A percentile compares a stretch with the other conserved stretches of the same genome.
These are phyloP conservation scores for Falco berigora DNA, from an alignment of 2,797 vertebrate species.

Conservation along the genomic window DNA sequence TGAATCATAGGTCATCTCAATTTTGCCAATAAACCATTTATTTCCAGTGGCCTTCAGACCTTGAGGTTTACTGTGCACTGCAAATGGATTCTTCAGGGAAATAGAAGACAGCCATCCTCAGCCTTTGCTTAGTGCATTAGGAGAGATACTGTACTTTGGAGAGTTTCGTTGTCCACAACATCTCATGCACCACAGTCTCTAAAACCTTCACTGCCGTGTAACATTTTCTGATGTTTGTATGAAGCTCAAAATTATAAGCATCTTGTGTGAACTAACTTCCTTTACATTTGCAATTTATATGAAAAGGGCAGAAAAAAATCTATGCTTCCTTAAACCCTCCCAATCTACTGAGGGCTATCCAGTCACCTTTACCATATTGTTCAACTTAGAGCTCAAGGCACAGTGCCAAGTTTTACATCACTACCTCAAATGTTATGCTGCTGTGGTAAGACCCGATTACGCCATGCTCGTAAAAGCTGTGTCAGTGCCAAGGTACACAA, in stretches of 20 bases:
- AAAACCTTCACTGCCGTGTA: not conserved
- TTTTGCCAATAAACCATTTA: constrained; percentile 43
- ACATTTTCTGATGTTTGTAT: not conserved
- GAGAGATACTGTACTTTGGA: not conserved
- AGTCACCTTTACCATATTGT: not conserved
- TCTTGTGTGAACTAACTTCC: not conserved
- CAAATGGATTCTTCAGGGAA: constrained; percentile 9
- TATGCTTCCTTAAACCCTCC: not conserved
- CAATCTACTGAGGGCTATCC: not conserved
- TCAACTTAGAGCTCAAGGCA: not conserved
- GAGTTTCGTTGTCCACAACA: not conserved
- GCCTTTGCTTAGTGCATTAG: not conserved
- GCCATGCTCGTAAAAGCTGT: not conserved
- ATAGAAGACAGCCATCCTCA: not conserved
- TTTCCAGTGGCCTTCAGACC: constrained; percentile 36
- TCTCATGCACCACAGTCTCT: not conserved
- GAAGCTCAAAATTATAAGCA: not conserved
- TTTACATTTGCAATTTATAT: not conserved
- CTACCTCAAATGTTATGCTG: not conserved
- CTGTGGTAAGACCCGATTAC: not conserved
- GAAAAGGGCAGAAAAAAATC: not conserved
- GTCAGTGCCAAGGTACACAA: not conserved
- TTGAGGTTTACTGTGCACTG: not conserved
- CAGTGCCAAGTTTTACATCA: not conserved
- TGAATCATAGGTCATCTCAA: constrained; percentile 39